A percentile compares a stretch with the other conserved stretches of the same genome.
These are phyloP conservation scores for Drosophila anomalata DNA, from an alignment of 2,888 invertebrate species.

Conservation along the genomic window DNA sequence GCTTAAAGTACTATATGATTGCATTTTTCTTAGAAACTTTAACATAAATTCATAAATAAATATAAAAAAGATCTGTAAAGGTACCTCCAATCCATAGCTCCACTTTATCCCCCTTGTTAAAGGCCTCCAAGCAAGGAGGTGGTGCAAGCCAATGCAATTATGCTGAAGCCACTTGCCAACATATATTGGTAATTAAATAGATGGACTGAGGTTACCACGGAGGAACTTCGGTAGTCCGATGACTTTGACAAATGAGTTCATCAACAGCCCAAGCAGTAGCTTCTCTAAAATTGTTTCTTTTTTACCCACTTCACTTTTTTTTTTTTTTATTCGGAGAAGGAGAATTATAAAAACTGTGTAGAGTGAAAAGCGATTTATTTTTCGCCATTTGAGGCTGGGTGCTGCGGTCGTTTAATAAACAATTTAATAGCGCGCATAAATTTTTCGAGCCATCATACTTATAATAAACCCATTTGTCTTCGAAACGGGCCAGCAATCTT, in stretches of 20 bases:
- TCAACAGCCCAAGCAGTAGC: constrained; percentile 60
- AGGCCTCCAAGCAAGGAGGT: constrained; percentile 8
- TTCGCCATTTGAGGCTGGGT: constrained; percentile 71
- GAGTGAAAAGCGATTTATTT: constrained; percentile 77
- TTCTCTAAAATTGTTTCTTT: constrained; percentile 11
- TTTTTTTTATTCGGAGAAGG: background rate
- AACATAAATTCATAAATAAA: too few species aligned
- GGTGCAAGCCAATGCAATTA: constrained; percentile 62
- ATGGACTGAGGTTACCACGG: constrained; percentile 54
- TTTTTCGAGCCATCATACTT: constrained; percentile 71
- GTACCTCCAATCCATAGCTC: background rate
- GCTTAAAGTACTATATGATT: too few species aligned
- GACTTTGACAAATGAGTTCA: constrained; percentile 78
- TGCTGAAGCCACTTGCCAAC: constrained; percentile 55
- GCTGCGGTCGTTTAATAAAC: constrained; percentile 73
- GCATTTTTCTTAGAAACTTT: too few species aligned
- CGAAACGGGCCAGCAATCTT: constrained; percentile 24
- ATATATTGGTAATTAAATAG: constrained; percentile 75
- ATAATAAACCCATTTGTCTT: constrained; percentile 77
- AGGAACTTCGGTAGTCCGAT: constrained; percentile 22
- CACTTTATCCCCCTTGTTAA: constrained; percentile 48
- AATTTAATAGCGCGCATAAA: constrained; percentile 76
- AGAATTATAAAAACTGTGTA: constrained; percentile 52
- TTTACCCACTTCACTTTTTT: background rate
- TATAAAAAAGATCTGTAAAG: background rate